Base-by-base conservation (phyloP, 2,113 vertebrate species). In the Lathamus discolor region DNA sequence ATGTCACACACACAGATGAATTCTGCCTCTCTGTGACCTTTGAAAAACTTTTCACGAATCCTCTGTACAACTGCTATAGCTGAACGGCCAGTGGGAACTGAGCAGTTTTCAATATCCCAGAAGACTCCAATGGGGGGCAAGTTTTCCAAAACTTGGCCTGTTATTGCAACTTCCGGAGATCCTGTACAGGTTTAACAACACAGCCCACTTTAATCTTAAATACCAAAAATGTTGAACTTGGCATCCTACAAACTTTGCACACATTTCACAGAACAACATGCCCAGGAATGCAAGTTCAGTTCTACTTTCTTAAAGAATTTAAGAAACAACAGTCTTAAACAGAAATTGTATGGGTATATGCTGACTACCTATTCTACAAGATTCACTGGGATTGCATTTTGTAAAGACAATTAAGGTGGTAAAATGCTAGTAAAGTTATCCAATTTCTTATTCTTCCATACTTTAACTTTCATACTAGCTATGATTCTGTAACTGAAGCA, bases 1-100 rank as follows among this genome's bases (percentile, higher is more conserved):
- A 99, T 99, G 93, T 99, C 99, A 95, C 99, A 99, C 29, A 99
- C 99, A 10, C 99, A 99, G 91, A 99, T 99, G 97, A 99, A 99
- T 89, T 99, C 99, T 22, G 99, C 99, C 94, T 99, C 99, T 31
- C 99, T 98, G 96, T 99, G 99, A 41, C 99, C 99, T 97, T 98
- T 99, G 85, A 99, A 99, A 95, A 99, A 99, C 31, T 98, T 98
- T 52, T 98, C 98, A 22, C 99, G 99, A 70, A 99, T 99, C 54
- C 99, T 98, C 86, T 99, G 98, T 33, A 99, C 99, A 83, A 99
- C 99, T 6, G 98, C 98, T 28, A 98, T 97, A 13, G 99, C 99
- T 7, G 99, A 99, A 33, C 99, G 99, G 37, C 99, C 99, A 15
- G 98, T 98, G 28, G 99, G 99, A 51, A 99, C 99, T 0, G 98